Percentiles rank a stretch among this genome's conserved stretches.
These are phyloP conservation scores for Sebastes paucispinis DNA, from an alignment of 2,797 vertebrate species.

Conservation along the genomic window DNA sequence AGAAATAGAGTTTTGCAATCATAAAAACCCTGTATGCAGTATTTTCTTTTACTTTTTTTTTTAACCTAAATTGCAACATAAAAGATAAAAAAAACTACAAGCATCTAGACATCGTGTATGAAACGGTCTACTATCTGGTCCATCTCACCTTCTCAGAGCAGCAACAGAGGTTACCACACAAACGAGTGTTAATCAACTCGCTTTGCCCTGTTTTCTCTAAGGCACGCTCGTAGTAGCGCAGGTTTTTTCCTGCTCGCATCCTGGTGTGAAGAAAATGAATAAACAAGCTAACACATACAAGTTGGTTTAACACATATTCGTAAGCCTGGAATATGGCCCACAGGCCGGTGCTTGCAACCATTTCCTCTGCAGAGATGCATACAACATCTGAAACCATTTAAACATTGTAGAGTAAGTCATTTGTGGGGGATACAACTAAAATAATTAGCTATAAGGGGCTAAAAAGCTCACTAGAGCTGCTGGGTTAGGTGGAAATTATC, in stretches of 20 bases:
- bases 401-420: neutral
- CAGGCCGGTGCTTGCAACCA: neutral
- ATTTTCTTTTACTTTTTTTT: neutral
- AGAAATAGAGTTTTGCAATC: neutral
- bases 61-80: neutral
- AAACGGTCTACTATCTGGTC: neutral
- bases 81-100: neutral
- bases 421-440: neutral
- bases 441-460: neutral
- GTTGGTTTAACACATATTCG: neutral
- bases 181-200: slow-evolving; percentile 83
- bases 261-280: slow-evolving; percentile 61
- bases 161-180: slow-evolving; percentile 89
- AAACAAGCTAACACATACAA: neutral
- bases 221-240: slow-evolving; percentile 86
- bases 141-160: slow-evolving; percentile 71
- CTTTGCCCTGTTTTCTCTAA: slow-evolving; percentile 75
- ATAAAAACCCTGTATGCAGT: neutral
- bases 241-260: slow-evolving; percentile 88
- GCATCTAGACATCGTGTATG: neutral
- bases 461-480: neutral
- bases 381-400: neutral
- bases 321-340: neutral
- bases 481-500: neutral
- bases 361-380: neutral